Base-by-base conservation (phyloP, 2,113 vertebrate species). In the Varanus salvator region DNA sequence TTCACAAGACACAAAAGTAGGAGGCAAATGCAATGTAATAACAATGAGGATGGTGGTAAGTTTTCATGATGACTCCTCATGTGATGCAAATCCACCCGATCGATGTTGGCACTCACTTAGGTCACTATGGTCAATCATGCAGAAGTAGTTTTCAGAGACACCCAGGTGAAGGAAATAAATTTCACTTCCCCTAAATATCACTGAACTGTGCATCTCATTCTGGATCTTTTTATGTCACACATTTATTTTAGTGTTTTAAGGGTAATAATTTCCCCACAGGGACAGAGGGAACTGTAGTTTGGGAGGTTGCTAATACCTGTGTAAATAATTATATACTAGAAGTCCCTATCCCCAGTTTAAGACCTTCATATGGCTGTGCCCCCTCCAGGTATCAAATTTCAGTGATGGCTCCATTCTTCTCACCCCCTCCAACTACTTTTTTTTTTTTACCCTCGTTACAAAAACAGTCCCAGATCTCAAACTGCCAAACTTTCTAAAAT, bases 401-500 rank as follows among this genome's bases (percentile, higher is more conserved):
- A 66, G 84, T 50, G 44, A 77, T 31, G 23, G 4, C 57, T 87
- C 57, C 44, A 9, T 31, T 72, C n/a, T 72, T 38, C 31, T n/a
- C 29, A 44, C 29, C 23, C 31, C 3, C 27, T 3, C 38, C 25
- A 48, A 69, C 38, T 44, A 66, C 54, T 25, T 31, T 9, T 23
- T 29, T 23, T 29, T 77, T 29, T 54, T 54, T 34, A 4, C 27
- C 31, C 8, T 77, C 8, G 31, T 31, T 80, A 78, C 27, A 80
- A 31, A 80, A 68, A 38, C 52, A 90, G 91, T 87, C 89, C 77
- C 90, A 91, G 92, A 92, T 86, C 90, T 89, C 74, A 94, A 90
- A 96, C 92, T 93, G 90, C 48, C 93, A 89, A 92, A 95, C 75
- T 89, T 80, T 90, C 82, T 14, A 91, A 90, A 95, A 80, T 91